Evolutionary conservation across 2,888 invertebrate species (phyloP), one percentile per base, ranked within the genome.

Genomic region (Xestia c-nigrum): DNA sequence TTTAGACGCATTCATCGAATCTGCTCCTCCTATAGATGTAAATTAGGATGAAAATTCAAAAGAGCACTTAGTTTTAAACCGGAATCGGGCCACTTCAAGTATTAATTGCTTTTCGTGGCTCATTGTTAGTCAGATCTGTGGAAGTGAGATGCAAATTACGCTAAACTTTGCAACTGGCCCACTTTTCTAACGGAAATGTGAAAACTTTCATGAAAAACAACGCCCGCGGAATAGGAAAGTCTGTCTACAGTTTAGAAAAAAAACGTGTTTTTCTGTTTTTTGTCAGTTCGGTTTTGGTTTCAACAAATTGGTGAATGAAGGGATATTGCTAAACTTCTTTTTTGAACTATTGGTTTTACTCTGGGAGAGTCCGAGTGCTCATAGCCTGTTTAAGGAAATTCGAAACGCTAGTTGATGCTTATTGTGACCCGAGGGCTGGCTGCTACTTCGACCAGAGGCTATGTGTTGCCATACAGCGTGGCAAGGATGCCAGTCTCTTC

Each of bases 71-170:
- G 94, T 95, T 95, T 94, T 91, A 94, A 95, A 94, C 94, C 94
- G 94, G 94, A 95, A 95, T 94, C 93, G 92, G 92, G 93, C 92
- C 94, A 95, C 95, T 96, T 95, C 91, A 95, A 95, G 95, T 95
- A 96, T 96, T 96, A 96, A 96, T 96, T 96, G 96, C 95, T 95
- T 96, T 96, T 94, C 93, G 93, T 94, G 93, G 94, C 94, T 95
- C 95, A 96, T 96, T 96, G 95, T 95, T 91, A 96, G 96, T 95
- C 95, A 94, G 95, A 94, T 95, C 94, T 91, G 92, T 89, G 89
- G 90, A 93, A 95, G 94, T 90, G 94, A 94, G 95, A 96, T 96
- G 96, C 95, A 96, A 96, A 96, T 96, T 94, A 93, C 92, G 91
- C 92, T 90, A 94, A 96, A 95, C 93, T 96, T 95, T 92, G 90